phyloP scores from a whole-genome alignment of 2,113 vertebrate genomes.

The Zapus hudsonius region DNA sequence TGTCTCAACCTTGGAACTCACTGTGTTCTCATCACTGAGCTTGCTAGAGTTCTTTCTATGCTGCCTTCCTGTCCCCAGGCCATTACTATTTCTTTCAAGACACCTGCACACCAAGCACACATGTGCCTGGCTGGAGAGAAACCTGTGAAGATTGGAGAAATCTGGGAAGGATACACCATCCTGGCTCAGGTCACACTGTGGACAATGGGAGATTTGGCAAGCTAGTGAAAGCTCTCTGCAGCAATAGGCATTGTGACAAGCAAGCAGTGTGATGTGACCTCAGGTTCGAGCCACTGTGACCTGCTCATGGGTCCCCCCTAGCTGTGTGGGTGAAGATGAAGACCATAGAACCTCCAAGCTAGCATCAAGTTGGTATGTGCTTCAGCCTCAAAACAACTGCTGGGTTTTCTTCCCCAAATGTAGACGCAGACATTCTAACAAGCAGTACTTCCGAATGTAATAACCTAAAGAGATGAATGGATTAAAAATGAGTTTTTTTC shows the following conservation, averaged over 20 bases:
- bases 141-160: not conserved
- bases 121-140: not conserved
- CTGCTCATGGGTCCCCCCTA: not conserved
- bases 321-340: not conserved
- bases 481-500: not conserved
- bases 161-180: accelerated
- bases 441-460: not conserved
- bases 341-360: accelerated
- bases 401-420: not conserved
- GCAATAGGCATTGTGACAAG: accelerated
- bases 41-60: not conserved
- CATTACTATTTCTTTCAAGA: not conserved
- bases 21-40: not conserved
- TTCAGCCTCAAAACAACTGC: not conserved
- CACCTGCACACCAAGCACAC: not conserved
- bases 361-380: not conserved
- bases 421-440: not conserved
- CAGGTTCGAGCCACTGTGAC: not conserved
- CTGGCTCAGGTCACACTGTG: not conserved
- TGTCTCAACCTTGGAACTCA: not conserved
- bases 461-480: not conserved
- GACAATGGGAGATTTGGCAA: accelerated
- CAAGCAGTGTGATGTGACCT: too few species aligned
- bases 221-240: not conserved
- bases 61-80: not conserved